phyloP scores from a whole-genome alignment of 2,888 invertebrate genomes.

The Muscina levida region DNA sequence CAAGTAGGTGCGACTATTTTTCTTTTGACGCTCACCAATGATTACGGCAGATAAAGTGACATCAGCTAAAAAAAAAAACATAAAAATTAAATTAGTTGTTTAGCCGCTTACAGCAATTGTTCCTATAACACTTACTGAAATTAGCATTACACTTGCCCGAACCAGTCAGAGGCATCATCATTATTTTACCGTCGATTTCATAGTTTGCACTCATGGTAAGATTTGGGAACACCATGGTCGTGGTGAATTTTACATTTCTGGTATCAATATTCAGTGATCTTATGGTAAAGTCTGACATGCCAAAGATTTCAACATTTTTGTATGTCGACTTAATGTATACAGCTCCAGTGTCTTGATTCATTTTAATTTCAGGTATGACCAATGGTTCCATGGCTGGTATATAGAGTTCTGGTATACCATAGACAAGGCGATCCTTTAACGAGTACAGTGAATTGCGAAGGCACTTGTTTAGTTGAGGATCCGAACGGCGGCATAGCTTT shows the following conservation, averaged over 20 bases:
- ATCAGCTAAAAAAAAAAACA: conserved; percentile 81
- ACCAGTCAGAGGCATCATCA: conserved; percentile 88
- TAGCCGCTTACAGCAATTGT: too few relatives aligned
- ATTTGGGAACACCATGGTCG: conserved; percentile 84
- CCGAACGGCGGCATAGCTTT: conserved; percentile 84
- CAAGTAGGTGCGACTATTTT: conserved; percentile 81
- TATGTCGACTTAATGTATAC: conserved; percentile 85
- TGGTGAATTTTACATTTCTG: conserved; percentile 80
- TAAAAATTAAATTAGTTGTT: background rate
- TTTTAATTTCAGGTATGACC: conserved; percentile 83
- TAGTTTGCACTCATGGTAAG: conserved; percentile 84
- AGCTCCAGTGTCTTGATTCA: conserved; percentile 86
- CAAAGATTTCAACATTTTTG: conserved; percentile 84
- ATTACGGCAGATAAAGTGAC: conserved; percentile 84
- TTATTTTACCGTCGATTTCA: conserved; percentile 84
- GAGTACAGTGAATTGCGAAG: conserved; percentile 82
- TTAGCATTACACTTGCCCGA: conserved; percentile 85
- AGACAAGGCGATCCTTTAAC: conserved; percentile 82
- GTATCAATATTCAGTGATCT: conserved; percentile 82
- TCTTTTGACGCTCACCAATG: conserved; percentile 82
- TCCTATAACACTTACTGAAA: conserved; percentile 83
- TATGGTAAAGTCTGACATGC: conserved; percentile 84
- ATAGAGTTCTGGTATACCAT: conserved; percentile 85
- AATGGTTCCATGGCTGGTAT: conserved; percentile 88
- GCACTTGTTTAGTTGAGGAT: conserved; percentile 83